Conservation (phyloP, 1,140 invertebrate genomes). For the Drosophila willistoni region DNA sequence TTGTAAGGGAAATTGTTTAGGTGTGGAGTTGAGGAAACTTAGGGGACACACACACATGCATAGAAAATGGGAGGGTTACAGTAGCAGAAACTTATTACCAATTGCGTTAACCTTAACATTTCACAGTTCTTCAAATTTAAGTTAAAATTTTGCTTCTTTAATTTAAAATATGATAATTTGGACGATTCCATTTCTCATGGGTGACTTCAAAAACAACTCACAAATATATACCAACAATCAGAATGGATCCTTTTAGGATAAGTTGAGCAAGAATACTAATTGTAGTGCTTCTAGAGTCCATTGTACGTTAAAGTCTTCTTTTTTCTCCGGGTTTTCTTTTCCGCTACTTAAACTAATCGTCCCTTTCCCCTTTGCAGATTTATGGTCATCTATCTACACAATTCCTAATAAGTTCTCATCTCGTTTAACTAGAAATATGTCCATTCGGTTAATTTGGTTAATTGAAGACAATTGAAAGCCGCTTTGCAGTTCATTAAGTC, state of each 20-base stretch:
- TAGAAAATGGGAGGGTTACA: background rate
- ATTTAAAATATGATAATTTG: too few species aligned
- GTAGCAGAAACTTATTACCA: background rate
- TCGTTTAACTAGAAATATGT: conserved; percentile 30
- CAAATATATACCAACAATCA: too few species aligned
- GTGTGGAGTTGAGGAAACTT: conserved; percentile 7
- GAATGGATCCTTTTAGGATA: too few species aligned
- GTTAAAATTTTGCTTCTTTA: background rate
- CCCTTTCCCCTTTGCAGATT: conserved; percentile 1
- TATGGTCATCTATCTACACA: background rate
- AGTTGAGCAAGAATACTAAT: too few species aligned
- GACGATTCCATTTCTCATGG: too few species aligned
- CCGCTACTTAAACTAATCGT: conserved; percentile 3
- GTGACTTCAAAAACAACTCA: too few species aligned
- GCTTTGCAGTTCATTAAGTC: conserved; percentile 79
- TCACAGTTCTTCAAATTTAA: background rate
- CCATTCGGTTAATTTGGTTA: conserved; percentile 78
- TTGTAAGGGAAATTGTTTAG: conserved; percentile 36
- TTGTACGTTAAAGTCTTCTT: background rate
- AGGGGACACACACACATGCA: background rate
- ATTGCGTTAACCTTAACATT: background rate
- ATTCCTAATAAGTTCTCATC: conserved; percentile 21
- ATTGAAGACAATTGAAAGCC: conserved; percentile 79
- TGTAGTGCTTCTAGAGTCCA: too few species aligned
- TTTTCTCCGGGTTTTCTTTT: background rate